Base-by-base conservation (phyloP, 1,140 invertebrate genomes). In the Sipha flava region DNA sequence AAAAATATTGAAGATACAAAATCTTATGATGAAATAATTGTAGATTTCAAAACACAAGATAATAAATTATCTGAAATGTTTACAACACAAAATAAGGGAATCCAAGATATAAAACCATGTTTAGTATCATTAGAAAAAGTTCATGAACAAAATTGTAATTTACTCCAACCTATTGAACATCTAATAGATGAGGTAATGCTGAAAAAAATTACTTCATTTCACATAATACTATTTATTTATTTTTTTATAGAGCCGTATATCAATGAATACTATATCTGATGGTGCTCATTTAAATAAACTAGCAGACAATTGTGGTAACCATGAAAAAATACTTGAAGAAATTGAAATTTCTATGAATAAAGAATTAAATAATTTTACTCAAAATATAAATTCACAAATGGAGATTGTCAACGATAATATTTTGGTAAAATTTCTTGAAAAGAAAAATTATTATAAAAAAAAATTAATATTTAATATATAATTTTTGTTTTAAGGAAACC, bases 101-200 rank as follows among this genome's bases (percentile, higher is more conserved):
- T 70, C 3, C 57, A 57, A 57, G 73, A 77, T 57, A 18, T 57
- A 37, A 23, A n/a, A 0, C 73, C 49, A 57, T 54, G 73, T 77
- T 18, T 77, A 77, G 12, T 18, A 29, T 43, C 73, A 43, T 77
- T 77, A n/a, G 73, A 77, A 77, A 77, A 16, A 59, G 59, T 77
- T 26, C 73, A 77, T 40, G 26, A 40, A 40, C 52, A 59, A 43
- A 77, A 54, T 21, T 77, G 21, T n/a, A 26, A 77, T 40, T 77
- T 77, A 29, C 3, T 77, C 5, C 1, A 77, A 59, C 73, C 73
- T 29, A 77, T 77, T 57, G 73, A 77, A 59, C 21, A 59, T 7
- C 52, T 59, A 37, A 77, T 37, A 21, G 29, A 77, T 57, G 73
- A 77, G 52, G 73, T 77, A 59, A 54, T 10, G 4, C 10, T 40